Evolutionary conservation across 92 coral and sea anemone species (phyloP).

Genomic region (Zoanthus solanderi): DNA sequence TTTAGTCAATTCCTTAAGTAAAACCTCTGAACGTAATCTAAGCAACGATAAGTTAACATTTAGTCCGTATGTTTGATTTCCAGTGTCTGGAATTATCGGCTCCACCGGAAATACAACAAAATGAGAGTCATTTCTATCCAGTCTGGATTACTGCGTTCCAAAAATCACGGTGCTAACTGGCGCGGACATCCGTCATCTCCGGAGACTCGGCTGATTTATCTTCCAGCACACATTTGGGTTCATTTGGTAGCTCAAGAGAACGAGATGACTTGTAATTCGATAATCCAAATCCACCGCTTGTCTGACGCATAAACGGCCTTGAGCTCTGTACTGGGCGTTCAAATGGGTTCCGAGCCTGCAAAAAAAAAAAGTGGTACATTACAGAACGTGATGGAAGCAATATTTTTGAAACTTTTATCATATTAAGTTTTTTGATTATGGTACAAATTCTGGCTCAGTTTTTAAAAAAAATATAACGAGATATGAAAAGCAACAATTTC

Average conservation of each 20-base stretch:
- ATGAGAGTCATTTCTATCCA: background rate
- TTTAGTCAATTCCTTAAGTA: background rate
- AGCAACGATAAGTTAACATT: background rate
- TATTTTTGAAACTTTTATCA: too few relatives aligned
- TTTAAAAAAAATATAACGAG: too few relatives aligned
- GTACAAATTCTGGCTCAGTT: too few relatives aligned
- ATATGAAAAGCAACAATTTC: too few relatives aligned
- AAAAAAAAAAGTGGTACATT: background rate
- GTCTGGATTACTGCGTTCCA: too few relatives aligned
- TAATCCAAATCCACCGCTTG: conserved; percentile 32
- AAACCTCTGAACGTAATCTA: background rate
- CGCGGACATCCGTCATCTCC: conserved; percentile 7
- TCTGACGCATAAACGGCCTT: background rate
- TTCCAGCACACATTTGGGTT: background rate
- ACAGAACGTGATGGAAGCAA: too few relatives aligned
- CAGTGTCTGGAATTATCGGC: background rate
- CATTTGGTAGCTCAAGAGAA: conserved; percentile 3
- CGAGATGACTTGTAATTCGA: conserved; percentile 11
- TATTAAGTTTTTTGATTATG: too few relatives aligned
- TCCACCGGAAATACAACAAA: background rate
- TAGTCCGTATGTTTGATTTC: background rate
- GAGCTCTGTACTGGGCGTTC: background rate
- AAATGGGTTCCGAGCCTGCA: conserved; percentile 18
- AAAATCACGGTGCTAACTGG: background rate
- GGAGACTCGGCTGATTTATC: conserved; percentile 16